Conservation (phyloP, 2,888 invertebrate genomes). For the Stramonita haemastoma region DNA sequence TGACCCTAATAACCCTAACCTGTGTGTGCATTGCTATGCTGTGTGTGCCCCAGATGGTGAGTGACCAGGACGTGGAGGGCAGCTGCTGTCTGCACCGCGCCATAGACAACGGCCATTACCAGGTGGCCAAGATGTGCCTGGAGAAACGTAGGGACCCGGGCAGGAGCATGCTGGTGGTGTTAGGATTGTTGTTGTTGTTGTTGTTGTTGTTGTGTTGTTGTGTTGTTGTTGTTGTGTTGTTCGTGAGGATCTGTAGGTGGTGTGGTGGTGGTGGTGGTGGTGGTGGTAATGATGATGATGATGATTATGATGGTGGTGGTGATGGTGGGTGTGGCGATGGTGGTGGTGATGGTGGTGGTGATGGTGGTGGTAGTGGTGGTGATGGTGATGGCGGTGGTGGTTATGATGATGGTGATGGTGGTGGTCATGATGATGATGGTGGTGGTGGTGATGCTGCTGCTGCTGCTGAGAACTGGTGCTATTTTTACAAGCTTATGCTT, state of each 20-base stretch:
- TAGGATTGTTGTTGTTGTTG: neutral
- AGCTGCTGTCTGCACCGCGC: conserved; percentile 91
- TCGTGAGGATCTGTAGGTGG: too few species aligned
- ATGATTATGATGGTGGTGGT: too few species aligned
- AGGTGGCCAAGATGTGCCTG: conserved; percentile 82
- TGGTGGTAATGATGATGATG: too few species aligned
- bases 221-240: neutral
- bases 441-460: neutral
- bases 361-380: neutral
- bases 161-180: too few species aligned
- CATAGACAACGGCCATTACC: conserved; percentile 90
- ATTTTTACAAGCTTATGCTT: too few species aligned
- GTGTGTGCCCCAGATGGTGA: conserved; percentile 81
- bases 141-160: conserved; percentile 72
- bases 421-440: neutral
- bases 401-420: too few species aligned
- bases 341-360: neutral
- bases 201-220: neutral
- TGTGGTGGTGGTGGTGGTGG: too few species aligned
- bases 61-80: conserved; percentile 88
- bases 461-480: neutral
- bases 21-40: too few species aligned
- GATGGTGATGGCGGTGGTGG: neutral
- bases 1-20: too few species aligned
- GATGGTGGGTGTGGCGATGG: too few species aligned